These are phyloP conservation scores for Xenopus tropicalis DNA, from an alignment of 2,113 vertebrate genomes.

Conservation along the genomic window DNA sequence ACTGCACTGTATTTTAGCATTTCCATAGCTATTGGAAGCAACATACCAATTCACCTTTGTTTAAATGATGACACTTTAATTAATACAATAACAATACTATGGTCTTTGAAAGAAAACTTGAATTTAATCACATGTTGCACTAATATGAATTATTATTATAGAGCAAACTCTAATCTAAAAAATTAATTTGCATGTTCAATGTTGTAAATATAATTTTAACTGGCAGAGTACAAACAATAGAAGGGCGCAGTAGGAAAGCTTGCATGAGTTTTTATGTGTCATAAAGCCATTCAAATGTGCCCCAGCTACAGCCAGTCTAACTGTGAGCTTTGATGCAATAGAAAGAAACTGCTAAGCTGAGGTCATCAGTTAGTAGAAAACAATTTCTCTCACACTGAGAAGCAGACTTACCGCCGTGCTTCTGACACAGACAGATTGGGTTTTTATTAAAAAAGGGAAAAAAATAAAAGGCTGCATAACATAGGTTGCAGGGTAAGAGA, in stretches of 20 bases:
- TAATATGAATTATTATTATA: constrained; percentile 18
- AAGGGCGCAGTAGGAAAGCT: constrained; percentile 66
- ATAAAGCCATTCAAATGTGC: constrained; percentile 69
- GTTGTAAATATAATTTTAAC: constrained; percentile 70
- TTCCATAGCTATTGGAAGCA: no score
- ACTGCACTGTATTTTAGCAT: no score
- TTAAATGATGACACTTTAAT: no score
- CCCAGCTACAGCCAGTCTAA: constrained; percentile 65
- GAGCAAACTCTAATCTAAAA: constrained; percentile 22
- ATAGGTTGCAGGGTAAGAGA: constrained; percentile 48
- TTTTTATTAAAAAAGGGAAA: constrained; percentile 47
- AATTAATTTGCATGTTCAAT: constrained; percentile 48
- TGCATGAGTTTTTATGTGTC: constrained; percentile 67
- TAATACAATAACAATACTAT: no score
- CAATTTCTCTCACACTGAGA: constrained; percentile 73
- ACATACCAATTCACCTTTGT: no score
- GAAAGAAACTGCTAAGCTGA: constrained; percentile 70
- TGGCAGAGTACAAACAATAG: constrained; percentile 68
- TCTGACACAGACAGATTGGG: constrained; percentile 64
- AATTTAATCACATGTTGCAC: background rate
- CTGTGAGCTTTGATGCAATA: constrained; percentile 71
- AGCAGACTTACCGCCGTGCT: constrained; percentile 65
- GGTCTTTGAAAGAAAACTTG: no score
- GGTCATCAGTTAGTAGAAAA: constrained; percentile 76
- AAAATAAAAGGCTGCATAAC: constrained; percentile 54